phyloP scores from a whole-genome alignment of 2,113 vertebrate genomes.

The Pelobates fuscus region DNA sequence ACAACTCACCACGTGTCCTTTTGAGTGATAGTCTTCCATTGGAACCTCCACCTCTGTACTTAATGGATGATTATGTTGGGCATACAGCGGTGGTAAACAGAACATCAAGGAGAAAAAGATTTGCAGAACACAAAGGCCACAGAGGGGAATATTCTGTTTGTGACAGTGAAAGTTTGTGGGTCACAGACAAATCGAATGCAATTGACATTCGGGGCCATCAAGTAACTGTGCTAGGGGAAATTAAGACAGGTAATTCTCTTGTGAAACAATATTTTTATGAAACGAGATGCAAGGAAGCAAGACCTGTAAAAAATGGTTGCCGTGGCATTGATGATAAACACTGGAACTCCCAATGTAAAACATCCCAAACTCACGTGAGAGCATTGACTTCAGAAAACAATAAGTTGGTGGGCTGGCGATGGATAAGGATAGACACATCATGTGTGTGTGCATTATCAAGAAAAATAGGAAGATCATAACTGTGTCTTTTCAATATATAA shows the following conservation, averaged over 20 bases:
- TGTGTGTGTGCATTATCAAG: constrained; percentile 93
- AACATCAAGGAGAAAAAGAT: constrained; percentile 82
- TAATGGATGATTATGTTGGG: constrained; percentile 83
- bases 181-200: constrained; percentile 88
- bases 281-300: constrained; percentile 83
- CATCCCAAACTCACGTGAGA: constrained; percentile 89
- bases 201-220: constrained; percentile 82
- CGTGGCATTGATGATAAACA: constrained; percentile 94
- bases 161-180: constrained; percentile 93
- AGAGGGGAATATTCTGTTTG: constrained; percentile 94
- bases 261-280: constrained; percentile 97
- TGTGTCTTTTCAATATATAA: constrained; percentile 82
- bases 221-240: constrained; percentile 87
- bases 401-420: constrained; percentile 84
- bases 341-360: constrained; percentile 99
- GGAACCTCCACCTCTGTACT: constrained; percentile 87
- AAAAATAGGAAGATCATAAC: constrained; percentile 86
- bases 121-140: constrained; percentile 86
- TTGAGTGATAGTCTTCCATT: constrained; percentile 85
- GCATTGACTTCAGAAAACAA: constrained; percentile 85
- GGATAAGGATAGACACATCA: constrained; percentile 98
- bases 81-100: constrained; percentile 70
- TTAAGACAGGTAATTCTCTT: constrained; percentile 79
- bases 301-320: constrained; percentile 83
- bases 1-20: constrained; percentile 88